Percentiles rank a stretch among this genome's conserved stretches.
phyloP scores from a whole-genome alignment of 2,797 vertebrate genomes.

The Carduelis carduelis region DNA sequence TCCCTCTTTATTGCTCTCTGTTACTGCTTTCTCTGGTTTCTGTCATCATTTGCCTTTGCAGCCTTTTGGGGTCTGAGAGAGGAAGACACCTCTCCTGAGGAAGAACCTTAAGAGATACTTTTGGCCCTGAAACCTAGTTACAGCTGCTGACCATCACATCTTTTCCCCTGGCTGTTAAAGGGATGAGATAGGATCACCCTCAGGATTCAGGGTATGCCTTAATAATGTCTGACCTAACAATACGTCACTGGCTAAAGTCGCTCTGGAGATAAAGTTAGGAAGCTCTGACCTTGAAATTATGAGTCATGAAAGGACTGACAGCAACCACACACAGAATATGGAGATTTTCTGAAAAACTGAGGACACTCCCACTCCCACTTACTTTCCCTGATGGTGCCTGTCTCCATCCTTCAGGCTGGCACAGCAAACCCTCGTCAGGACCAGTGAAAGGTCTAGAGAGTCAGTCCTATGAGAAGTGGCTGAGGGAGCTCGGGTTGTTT shows the following conservation, averaged over 20 bases:
- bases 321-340: neutral
- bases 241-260: rapidly evolving
- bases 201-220: neutral
- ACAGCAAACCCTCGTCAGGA: neutral
- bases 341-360: neutral
- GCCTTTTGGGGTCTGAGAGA: neutral
- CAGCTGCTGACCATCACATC: neutral
- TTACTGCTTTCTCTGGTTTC: neutral
- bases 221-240: neutral
- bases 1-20: neutral
- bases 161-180: neutral
- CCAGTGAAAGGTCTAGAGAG: neutral
- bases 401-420: rapidly evolving
- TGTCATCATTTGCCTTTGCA: neutral
- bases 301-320: neutral
- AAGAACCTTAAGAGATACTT: neutral
- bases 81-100: neutral
- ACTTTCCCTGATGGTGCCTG: neutral
- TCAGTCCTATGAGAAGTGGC: neutral
- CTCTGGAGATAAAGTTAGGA: neutral
- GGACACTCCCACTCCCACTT: neutral
- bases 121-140: neutral
- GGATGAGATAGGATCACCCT: neutral
- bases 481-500: neutral
- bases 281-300: neutral